Conservation (phyloP, 2,888 invertebrate genomes). For the Pollenia angustigena region DNA sequence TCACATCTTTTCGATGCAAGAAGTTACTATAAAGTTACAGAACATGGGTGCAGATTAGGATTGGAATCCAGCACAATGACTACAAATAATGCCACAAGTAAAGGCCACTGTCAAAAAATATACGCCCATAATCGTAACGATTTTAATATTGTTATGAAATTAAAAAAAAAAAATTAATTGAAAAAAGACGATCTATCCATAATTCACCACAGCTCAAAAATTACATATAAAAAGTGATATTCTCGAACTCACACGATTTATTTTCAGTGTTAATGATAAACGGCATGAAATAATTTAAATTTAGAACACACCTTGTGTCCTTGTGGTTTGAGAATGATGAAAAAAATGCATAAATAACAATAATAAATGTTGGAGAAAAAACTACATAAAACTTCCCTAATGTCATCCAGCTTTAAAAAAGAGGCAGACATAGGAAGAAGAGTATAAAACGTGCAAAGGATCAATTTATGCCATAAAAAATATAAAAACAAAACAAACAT, state of each 20-base stretch:
- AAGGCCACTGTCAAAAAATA: too few relatives aligned
- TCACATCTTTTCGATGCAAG: too few relatives aligned
- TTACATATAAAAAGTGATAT: too few relatives aligned
- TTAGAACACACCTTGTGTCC: slow-evolving; percentile 62
- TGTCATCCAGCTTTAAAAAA: slow-evolving; percentile 2
- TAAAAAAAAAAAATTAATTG: too few relatives aligned
- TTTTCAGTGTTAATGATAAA: slow-evolving; percentile 27
- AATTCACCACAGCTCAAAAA: too few relatives aligned
- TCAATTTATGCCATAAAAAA: slow-evolving; percentile 45
- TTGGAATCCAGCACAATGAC: too few relatives aligned
- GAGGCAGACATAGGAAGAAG: background rate
- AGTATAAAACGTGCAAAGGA: slow-evolving; percentile 54
- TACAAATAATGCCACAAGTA: too few relatives aligned
- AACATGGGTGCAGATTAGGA: too few relatives aligned
- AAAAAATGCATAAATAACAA: slow-evolving; percentile 1
- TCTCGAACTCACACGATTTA: background rate
- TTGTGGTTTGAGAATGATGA: slow-evolving; percentile 14
- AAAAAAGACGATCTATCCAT: too few relatives aligned
- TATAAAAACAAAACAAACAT: slow-evolving; percentile 17
- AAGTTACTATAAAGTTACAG: too few relatives aligned
- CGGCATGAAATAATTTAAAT: slow-evolving; percentile 54
- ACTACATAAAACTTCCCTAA: slow-evolving; percentile 29
- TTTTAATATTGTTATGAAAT: too few relatives aligned
- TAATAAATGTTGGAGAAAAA: slow-evolving; percentile 22
- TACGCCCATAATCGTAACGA: too few relatives aligned